Base-by-base conservation (phyloP, 2,888 invertebrate genomes). In the Ypsolopha scabrella region DNA sequence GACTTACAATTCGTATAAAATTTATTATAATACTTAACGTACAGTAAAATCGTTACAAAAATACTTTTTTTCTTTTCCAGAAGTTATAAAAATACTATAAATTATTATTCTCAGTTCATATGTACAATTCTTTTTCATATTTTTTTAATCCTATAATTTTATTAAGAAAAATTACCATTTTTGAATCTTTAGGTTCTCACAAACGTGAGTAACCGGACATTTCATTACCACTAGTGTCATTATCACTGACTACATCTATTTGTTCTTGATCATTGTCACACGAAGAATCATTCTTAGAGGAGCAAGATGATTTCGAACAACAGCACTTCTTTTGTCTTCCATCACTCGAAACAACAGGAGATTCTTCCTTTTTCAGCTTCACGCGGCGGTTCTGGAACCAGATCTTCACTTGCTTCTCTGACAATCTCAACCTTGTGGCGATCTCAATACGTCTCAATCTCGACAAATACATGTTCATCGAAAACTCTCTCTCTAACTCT, bases 341-440 rank as follows among this genome's bases (percentile, higher is more conserved):
- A 1, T 77, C 76, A n/a, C 64, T 33, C n/a, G 7, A n/a, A 7
- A 10, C 8, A 0, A 74, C 59, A 0, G 92, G 92, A 7, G 90
- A 78, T 65, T 93, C 93, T 59, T 96, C 96, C 67, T 97, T 97
- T 88, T 97, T 97, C 77, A 95, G 90, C 73, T 97, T 97, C 0
- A 97, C 97, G 2, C 97, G 88, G 6, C 97, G 90, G 75, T 97
- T 97, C 73, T 97, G 96, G 78, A 97, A 97, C 97, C 97, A 95
- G 59, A 95, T 95, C 75, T 95, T 97, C 57, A 97, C 97, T 83
- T 97, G 97, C 68, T 97, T 98, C 76, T 98, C 98, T 0, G 95
- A 95, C 0, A 98, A 80, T 50, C 94, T 90, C 54, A 97, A 77
- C 58, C 93, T 91, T 35, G 95, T 96, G 4, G 98, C 97, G 51